A percentile compares a stretch with the other conserved stretches of the same genome.
Conservation (phyloP, 2,888 invertebrate genomes). For the Eulithis testata region DNA sequence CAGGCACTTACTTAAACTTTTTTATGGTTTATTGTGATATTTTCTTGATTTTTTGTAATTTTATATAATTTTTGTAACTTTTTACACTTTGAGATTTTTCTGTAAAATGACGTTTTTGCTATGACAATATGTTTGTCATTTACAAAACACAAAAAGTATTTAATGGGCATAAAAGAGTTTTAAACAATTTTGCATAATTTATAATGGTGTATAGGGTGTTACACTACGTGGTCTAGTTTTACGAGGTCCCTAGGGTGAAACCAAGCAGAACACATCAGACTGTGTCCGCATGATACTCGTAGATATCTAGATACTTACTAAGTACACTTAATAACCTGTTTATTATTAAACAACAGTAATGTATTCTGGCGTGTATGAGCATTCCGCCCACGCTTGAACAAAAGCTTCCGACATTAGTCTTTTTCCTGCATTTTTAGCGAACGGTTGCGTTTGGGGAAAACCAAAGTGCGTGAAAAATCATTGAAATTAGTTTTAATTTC, state of each 20-base stretch:
- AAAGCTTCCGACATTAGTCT: slow-evolving; percentile 60
- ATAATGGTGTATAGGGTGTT: too few species aligned
- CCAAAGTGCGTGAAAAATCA: slow-evolving; percentile 1
- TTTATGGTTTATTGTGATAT: slow-evolving; percentile 17
- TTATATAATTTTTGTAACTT: slow-evolving; percentile 26
- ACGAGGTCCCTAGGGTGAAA: not conserved
- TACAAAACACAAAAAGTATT: not conserved
- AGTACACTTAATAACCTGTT: slow-evolving; percentile 45
- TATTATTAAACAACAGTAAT: slow-evolving; percentile 50
- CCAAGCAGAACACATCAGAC: not conserved
- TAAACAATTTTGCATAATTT: too few species aligned
- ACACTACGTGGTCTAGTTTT: too few species aligned
- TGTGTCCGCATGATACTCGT: slow-evolving; percentile 6
- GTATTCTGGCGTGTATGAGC: slow-evolving; percentile 56
- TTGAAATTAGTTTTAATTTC: not conserved
- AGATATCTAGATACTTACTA: not conserved
- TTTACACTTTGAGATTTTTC: slow-evolving; percentile 27
- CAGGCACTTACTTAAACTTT: slow-evolving; percentile 13
- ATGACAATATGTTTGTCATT: not conserved
- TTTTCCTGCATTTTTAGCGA: slow-evolving; percentile 71
- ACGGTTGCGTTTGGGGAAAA: slow-evolving; percentile 54
- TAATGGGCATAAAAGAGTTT: not conserved
- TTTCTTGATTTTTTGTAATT: slow-evolving; percentile 22
- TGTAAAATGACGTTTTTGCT: slow-evolving; percentile 18
- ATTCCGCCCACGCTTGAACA: slow-evolving; percentile 55